Base-by-base conservation (phyloP, 1,140 invertebrate genomes). In the Gonioctena quinquepunctata region DNA sequence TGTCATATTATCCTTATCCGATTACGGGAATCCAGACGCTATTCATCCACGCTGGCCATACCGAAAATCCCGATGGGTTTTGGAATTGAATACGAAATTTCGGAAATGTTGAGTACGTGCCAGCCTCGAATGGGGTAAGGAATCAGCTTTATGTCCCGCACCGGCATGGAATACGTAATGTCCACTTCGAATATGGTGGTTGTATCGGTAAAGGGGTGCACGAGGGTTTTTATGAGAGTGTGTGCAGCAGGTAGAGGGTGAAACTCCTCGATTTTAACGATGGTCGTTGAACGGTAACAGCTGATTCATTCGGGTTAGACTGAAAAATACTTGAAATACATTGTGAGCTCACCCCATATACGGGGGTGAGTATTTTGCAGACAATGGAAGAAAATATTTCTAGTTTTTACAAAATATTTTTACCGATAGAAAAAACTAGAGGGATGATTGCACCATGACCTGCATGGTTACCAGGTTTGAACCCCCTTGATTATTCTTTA, bases 31-130 rank as follows among this genome's bases (percentile, higher is more conserved):
- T 42, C 56, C 59, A 23, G 33, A 16, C n/a, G 63, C 63, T 50
- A 66, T 65, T 50, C 42, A 23, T 28, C 60, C 13, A 25, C 48
- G 61, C 21, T 54, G 25, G 18, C 50, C 64, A 33, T 66, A 59
- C 33, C 33, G 33, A 42, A 69, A 70, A 68, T 66, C 68, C 68
- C 52, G 59, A 66, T 74, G 54, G 72, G 60, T 75, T 68, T 74
- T 57, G 64, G 66, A 74, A 76, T 76, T 67, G 76, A 76, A 77
- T 76, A 72, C 72, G 48, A 70, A 74, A 77, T 75, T 76, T 77
- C 74, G 72, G 72, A 77, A 76, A 77, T 72, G 76, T 74, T 69
- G 71, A 71, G 73, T 77, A 77, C 76, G 76, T 77, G 76, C 75
- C 76, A 13, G 33, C 13, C 8, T 4, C 68, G 13, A 42, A 42